Conservation (phyloP, 2,113 vertebrate species). For the Peromyscus californicus region DNA sequence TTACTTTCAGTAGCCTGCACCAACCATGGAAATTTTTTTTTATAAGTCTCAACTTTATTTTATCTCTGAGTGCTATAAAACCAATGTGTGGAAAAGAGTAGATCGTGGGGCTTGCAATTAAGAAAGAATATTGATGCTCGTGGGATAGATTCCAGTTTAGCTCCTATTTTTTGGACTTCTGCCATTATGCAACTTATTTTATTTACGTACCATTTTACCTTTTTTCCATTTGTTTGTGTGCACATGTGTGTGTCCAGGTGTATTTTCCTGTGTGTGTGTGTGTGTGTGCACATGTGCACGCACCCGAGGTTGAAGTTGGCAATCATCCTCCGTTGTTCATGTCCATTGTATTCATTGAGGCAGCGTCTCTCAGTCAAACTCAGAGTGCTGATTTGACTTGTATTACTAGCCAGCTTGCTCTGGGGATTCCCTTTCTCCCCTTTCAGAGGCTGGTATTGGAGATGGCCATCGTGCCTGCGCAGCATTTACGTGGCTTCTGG, state of each 20-base stretch:
- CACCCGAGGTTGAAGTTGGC: too few relatives aligned
- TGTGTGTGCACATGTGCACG: not conserved
- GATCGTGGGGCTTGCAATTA: not conserved
- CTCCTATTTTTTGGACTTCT: not conserved
- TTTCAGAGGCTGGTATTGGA: not conserved
- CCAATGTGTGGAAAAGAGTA: not conserved
- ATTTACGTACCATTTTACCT: not conserved
- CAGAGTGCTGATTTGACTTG: not conserved
- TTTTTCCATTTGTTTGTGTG: not conserved
- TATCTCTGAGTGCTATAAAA: not conserved
- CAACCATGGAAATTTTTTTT: not conserved
- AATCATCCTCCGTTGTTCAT: not conserved
- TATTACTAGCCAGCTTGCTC: not conserved
- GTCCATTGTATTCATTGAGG: too few relatives aligned
- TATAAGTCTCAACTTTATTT: not conserved
- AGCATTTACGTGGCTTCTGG: not conserved
- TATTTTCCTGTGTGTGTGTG: not conserved
- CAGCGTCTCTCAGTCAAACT: not conserved
- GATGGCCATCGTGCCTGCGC: not conserved
- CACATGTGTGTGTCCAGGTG: not conserved
- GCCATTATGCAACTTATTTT: not conserved
- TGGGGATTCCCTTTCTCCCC: not conserved
- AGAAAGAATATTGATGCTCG: not conserved
- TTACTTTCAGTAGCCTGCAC: slow-evolving; percentile 12
- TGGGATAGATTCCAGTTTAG: not conserved